Percentiles rank a stretch among this genome's conserved stretches.
Evolutionary conservation across 1,140 invertebrate species (phyloP).

Genomic region (Calliphora vicina): DNA sequence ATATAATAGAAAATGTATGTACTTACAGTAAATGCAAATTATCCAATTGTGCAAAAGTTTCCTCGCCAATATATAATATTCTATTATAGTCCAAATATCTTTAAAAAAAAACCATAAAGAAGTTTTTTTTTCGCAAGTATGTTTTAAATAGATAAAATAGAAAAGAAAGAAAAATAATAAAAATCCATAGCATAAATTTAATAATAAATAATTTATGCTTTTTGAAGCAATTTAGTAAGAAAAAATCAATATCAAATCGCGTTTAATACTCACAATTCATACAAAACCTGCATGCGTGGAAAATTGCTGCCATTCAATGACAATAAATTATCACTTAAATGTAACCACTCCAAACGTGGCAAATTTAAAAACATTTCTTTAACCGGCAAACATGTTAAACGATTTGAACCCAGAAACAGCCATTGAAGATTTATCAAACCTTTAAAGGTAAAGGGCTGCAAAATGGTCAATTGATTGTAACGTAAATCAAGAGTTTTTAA

Average conservation of each 20-base stretch:
- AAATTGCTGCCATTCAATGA: conserved; percentile 62
- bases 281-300: conserved; percentile 63
- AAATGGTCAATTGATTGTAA: conserved; percentile 63
- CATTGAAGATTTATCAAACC: conserved; percentile 63
- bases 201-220: not conserved
- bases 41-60: conserved; percentile 63
- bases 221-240: not conserved
- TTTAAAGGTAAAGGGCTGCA: conserved; percentile 60
- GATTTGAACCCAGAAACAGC: conserved; percentile 64
- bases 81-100: conserved; percentile 65
- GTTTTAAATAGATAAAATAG: conserved; percentile 32
- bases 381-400: conserved; percentile 49
- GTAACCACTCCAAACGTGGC: conserved; percentile 62
- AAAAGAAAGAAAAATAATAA: conserved; percentile 28
- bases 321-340: conserved; percentile 66
- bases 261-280: conserved; percentile 67
- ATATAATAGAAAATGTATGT: not conserved
- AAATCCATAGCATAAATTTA: not conserved
- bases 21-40: conserved; percentile 66
- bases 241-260: too few species aligned
- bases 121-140: not conserved
- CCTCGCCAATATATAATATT: conserved; percentile 62
- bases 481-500: conserved; percentile 58
- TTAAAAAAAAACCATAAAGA: conserved; percentile 42
- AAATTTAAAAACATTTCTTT: conserved; percentile 63